Percentiles rank a stretch among this genome's conserved stretches.
These are phyloP conservation scores for Dromiciops gliroides DNA, from an alignment of 2,113 vertebrate genomes.

Conservation along the genomic window DNA sequence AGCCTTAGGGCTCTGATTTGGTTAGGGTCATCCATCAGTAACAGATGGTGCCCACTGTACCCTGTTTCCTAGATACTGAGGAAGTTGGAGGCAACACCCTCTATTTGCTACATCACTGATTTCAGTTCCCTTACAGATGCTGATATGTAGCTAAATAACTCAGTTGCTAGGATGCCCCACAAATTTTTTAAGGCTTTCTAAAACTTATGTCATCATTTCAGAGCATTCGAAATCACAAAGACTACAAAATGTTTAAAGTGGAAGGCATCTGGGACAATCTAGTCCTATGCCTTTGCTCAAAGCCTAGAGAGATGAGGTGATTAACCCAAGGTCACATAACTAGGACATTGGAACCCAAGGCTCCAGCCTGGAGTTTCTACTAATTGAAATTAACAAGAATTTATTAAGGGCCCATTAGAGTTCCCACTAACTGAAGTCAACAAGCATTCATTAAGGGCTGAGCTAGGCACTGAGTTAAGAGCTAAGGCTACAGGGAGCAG, in stretches of 20 bases:
- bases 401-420: neutral
- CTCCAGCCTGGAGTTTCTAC: neutral
- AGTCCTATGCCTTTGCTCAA: neutral
- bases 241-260: neutral
- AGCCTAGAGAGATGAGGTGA: neutral
- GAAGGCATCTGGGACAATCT: neutral
- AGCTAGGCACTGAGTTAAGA: neutral
- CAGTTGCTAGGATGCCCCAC: neutral
- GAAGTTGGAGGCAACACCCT: constrained; percentile 60
- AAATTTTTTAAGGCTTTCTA: neutral
- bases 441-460: neutral
- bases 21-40: constrained; percentile 63
- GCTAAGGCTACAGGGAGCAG: neutral
- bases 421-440: neutral
- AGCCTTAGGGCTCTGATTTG: constrained; percentile 38
- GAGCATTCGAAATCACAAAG: neutral
- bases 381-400: neutral
- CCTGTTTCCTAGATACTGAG: constrained; percentile 73
- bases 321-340: neutral
- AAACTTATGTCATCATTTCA: neutral
- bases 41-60: constrained; percentile 69
- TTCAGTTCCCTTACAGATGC: constrained; percentile 60
- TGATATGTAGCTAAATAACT: neutral
- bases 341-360: neutral
- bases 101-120: neutral